Conservation (phyloP, 2,113 vertebrate species). For the Hemibagrus wyckioides region DNA sequence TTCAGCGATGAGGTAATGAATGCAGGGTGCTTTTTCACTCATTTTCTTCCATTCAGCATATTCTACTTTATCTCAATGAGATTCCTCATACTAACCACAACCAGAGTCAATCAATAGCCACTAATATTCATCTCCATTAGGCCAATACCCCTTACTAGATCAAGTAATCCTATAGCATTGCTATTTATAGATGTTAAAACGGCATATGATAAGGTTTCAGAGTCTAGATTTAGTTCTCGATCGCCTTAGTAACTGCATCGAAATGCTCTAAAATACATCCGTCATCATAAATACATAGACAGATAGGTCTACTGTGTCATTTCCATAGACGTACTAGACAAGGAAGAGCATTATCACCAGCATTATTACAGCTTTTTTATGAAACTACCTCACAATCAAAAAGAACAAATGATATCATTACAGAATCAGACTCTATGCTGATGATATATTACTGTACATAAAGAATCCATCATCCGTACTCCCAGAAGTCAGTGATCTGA, state of each 20-base stretch:
- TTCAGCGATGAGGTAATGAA: not conserved
- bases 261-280: not conserved
- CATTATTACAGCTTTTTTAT: slow-evolving; percentile 8
- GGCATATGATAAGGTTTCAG: not conserved
- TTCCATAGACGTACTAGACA: not conserved
- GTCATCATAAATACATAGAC: not conserved
- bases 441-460: slow-evolving; percentile 20
- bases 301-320: not conserved
- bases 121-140: not conserved
- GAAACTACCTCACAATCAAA: not conserved
- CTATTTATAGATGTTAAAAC: not conserved
- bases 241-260: not conserved
- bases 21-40: not conserved
- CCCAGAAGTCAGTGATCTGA: slow-evolving; percentile 14
- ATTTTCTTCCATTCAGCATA: not conserved
- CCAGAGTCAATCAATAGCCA: not conserved
- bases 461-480: slow-evolving; percentile 25
- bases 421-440: not conserved
- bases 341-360: not conserved
- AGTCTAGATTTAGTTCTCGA: not conserved
- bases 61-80: not conserved
- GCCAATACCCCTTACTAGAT: not conserved
- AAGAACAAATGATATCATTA: slow-evolving; percentile 4
- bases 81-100: not conserved
- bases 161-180: not conserved